These are phyloP conservation scores for Mastigias papua DNA, from an alignment of 30 jellyfish, hydroid and myxozoan species.

Conservation along the genomic window DNA sequence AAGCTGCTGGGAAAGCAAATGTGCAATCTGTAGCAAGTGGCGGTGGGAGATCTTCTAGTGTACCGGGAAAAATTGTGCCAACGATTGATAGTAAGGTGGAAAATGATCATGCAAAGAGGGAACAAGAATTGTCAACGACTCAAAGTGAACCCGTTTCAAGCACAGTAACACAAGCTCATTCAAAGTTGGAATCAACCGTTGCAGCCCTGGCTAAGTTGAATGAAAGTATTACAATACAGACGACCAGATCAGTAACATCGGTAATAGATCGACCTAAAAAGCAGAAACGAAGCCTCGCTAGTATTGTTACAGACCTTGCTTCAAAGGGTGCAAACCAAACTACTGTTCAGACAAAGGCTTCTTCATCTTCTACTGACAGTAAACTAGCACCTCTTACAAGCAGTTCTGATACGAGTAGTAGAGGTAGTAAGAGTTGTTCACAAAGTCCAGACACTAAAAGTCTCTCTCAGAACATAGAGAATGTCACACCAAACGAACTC, in stretches of 20 bases:
- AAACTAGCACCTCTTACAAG: background rate
- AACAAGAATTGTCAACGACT: background rate
- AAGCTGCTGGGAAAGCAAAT: background rate
- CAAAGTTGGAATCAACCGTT: slow-evolving; percentile 31
- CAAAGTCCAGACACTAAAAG: background rate
- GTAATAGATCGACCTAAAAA: slow-evolving; percentile 64
- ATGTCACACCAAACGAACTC: background rate
- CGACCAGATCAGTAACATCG: slow-evolving; percentile 61
- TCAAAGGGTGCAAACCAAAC: slow-evolving; percentile 64
- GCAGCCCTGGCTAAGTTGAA: slow-evolving; percentile 64
- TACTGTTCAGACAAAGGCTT: background rate
- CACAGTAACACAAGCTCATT: background rate
- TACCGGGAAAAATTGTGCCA: background rate
- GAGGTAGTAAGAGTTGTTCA: background rate
- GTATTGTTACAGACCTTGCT: slow-evolving; percentile 64
- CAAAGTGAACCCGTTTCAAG: background rate
- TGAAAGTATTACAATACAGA: slow-evolving; percentile 62
- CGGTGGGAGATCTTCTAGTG: background rate
- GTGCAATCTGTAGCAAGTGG: background rate
- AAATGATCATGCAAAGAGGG: background rate
- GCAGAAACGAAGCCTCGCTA: slow-evolving; percentile 69
- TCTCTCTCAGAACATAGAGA: background rate
- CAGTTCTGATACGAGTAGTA: background rate
- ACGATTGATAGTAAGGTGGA: slow-evolving; percentile 5
- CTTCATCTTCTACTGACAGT: background rate